A percentile compares a stretch with the other conserved stretches of the same genome.
Conservation (phyloP, 2,888 invertebrate species). For the Ceramica pisi region DNA sequence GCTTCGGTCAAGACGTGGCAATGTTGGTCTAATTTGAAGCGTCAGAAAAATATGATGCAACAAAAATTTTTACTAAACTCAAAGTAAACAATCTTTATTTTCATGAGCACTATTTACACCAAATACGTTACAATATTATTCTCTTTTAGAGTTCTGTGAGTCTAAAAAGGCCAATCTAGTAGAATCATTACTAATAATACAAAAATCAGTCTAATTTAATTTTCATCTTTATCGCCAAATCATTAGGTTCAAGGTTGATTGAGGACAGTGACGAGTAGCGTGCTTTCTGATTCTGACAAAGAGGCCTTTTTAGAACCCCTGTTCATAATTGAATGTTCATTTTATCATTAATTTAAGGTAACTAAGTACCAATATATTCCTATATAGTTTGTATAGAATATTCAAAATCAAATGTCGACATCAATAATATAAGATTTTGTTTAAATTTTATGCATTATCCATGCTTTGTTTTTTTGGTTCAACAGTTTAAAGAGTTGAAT, state of each 20-base stretch:
- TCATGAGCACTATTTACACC: not conserved
- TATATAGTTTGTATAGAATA: not conserved
- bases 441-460: constrained; percentile 61
- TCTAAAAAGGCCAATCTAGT: no score
- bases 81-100: no score
- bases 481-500: constrained; percentile 27
- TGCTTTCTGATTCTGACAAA: no score
- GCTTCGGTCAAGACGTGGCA: not conserved
- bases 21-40: no score
- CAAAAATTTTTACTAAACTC: no score
- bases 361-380: constrained; percentile 19
- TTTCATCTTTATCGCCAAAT: no score
- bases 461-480: constrained; percentile 63
- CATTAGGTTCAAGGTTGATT: no score
- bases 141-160: not conserved
- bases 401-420: constrained; percentile 56
- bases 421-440: constrained; percentile 56
- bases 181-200: no score
- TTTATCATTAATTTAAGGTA: constrained; percentile 13
- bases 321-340: constrained; percentile 10
- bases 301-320: no score
- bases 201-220: no score
- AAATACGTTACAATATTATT: constrained; percentile 6
- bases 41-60: no score
- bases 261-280: no score